Evolutionary conservation across 2,797 vertebrate genomes (phyloP), one percentile per base, ranked within the genome.

Genomic region (Pseudochirops corinnae): DNA sequence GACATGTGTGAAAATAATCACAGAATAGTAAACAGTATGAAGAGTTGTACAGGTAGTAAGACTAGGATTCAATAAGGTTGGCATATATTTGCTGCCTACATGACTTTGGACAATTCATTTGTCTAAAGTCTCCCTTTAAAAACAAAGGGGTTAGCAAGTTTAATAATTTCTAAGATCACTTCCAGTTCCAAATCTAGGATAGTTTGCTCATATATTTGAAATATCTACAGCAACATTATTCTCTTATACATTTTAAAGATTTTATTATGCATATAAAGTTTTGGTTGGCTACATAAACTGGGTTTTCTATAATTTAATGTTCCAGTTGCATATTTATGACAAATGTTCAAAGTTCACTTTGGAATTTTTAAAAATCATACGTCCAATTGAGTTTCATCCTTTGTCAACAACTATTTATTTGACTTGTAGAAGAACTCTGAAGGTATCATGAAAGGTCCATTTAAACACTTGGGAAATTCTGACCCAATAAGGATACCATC

Each of bases 301-400:
- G 90, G 0, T 91, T 96, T 95, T 93, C 55, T 93, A 13, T 92
- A 97, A 98, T 97, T 98, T 90, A 50, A 92, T 96, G 60, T 96
- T 67, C 9, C 91, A 95, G 92, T 57, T 87, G 0, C 39, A 92
- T 95, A 97, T 55, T 94, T 96, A 52, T 95, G 6, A 95, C 74
- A 97, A 94, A 92, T 96, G 9, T 94, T 46, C 60, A 92, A 39
- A 46, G 93, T 96, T 97, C 33, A 93, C 62, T 97, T 13, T 97
- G 82, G 26, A 98, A 93, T 33, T 82, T n/a, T 14, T 95, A 92
- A 92, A 95, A 21, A 0, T 28, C 82, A 93, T 87, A 4, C 52
- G 90, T 95, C 67, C 95, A 95, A 97, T 97, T 97, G 96, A 95
- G 18, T 94, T 57, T 5, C 96, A 95, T 97, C 62, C 82, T 97